Evolutionary conservation across 2,888 invertebrate species (phyloP).

Genomic region (Erebia epiphron): DNA sequence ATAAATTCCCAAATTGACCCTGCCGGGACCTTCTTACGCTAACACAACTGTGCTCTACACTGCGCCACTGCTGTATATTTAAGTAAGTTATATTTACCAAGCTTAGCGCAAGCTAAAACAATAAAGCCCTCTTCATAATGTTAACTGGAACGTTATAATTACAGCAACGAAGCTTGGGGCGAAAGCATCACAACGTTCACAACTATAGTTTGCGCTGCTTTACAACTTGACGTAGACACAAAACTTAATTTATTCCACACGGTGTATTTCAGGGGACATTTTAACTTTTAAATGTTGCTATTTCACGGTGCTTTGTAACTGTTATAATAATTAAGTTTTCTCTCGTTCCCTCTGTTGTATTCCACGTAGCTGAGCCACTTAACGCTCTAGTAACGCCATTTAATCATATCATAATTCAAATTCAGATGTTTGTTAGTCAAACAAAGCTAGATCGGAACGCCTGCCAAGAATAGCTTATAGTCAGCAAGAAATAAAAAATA

Average conservation of each 20-base stretch:
- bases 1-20: too few relatives aligned
- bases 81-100: background rate
- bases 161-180: background rate
- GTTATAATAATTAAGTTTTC: too few relatives aligned
- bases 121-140: conserved; percentile 3
- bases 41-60: too few relatives aligned
- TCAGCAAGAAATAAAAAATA: too few relatives aligned
- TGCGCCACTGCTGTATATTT: background rate
- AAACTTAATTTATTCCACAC: conserved; percentile 17
- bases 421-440: too few relatives aligned
- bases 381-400: too few relatives aligned
- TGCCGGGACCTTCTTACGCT: too few relatives aligned
- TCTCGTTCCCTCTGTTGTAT: too few relatives aligned
- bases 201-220: conserved; percentile 11
- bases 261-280: conserved; percentile 12
- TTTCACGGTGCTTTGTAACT: conserved; percentile 1
- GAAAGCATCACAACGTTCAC: conserved; percentile 10
- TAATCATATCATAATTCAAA: too few relatives aligned
- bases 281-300: background rate
- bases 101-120: background rate
- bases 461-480: too few relatives aligned
- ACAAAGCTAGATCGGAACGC: too few relatives aligned
- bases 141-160: conserved; percentile 10
- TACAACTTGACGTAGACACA: conserved; percentile 8
- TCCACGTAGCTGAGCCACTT: too few relatives aligned